These are phyloP conservation scores for Pocillopora grandis DNA, from an alignment of 92 coral and sea anemone genomes.

Conservation along the genomic window DNA sequence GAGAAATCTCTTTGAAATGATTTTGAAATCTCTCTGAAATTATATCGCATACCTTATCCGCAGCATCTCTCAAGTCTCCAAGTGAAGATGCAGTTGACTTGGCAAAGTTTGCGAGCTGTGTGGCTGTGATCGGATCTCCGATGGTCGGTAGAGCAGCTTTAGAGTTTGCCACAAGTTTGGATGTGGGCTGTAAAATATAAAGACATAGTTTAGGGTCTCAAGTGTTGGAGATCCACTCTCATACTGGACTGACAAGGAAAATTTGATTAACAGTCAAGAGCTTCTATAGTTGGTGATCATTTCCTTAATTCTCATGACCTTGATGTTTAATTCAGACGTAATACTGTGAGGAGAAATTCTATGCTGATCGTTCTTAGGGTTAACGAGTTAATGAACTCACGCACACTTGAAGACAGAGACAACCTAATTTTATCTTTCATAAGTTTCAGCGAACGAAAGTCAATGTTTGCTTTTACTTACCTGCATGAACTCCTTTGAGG, in stretches of 20 bases:
- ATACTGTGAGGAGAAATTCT: too few relatives aligned
- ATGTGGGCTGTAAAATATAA: slow-evolving; percentile 63
- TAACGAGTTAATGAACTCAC: too few relatives aligned
- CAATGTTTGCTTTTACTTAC: slow-evolving; percentile 37
- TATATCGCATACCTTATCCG: slow-evolving; percentile 72
- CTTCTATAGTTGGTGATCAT: too few relatives aligned
- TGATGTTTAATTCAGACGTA: too few relatives aligned
- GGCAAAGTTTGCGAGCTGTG: slow-evolving; percentile 93
- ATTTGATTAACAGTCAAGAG: too few relatives aligned
- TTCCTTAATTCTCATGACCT: too few relatives aligned
- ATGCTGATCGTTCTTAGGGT: too few relatives aligned
- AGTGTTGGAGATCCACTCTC: too few relatives aligned
- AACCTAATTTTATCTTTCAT: too few relatives aligned
- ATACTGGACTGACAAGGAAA: too few relatives aligned
- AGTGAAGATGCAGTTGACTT: slow-evolving; percentile 88
- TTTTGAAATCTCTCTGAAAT: neutral
- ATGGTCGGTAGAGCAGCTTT: slow-evolving; percentile 97
- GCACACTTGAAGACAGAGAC: too few relatives aligned
- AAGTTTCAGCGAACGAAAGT: neutral
- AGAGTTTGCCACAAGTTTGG: slow-evolving; percentile 90
- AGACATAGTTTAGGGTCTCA: neutral
- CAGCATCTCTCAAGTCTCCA: slow-evolving; percentile 91
- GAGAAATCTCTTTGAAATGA: neutral
- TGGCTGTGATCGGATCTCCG: slow-evolving; percentile 92
- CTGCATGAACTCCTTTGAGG: slow-evolving; percentile 85